Evolutionary conservation across 2,797 vertebrate species (phyloP), one percentile per base, ranked within the genome.

Genomic region (Malacoctenus gilli): DNA sequence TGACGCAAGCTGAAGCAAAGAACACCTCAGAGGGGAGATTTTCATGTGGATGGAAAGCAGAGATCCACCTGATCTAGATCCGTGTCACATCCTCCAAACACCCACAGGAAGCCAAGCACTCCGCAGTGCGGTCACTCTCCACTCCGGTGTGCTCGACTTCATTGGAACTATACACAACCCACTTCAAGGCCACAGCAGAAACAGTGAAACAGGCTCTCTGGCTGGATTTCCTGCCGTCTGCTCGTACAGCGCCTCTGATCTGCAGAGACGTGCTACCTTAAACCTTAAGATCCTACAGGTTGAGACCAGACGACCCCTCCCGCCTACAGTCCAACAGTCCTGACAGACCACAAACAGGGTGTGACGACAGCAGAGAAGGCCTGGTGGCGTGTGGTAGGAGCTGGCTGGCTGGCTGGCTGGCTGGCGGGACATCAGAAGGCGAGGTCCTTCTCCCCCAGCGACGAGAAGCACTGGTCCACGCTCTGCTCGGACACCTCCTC

Each of bases 401-500:
- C 34, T 52, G 52, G 34, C 59, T n/a, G n/a, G n/a, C n/a, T n/a
- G n/a, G n/a, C n/a, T n/a, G n/a, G 59, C 30, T 13, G 50, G 16
- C 15, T n/a, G 60, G 14, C 14, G 1, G 16, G 10, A 8, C 56
- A 3, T 88, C 67, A 88, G 46, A 94, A 46, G 44, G 76, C 87
- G 75, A 96, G 91, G 43, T 96, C 95, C 0, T 75, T 71, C 3
- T 57, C 89, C 74, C 93, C 94, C 73, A 95, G 78, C 0, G 94
- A 86, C 56, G 92, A 86, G 75, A 96, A 95, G 59, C 91, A 91
- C 36, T 73, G 48, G 0, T 94, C 90, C 83, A 96, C 44, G 3
- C 75, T 83, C 73, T 92, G 87, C 8, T 94, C 89, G 0, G 91
- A 91, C 55, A 96, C 90, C 51, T 93, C 92, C 80, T 93, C 93